These are phyloP conservation scores for Pachliopta kotzebuea DNA, from an alignment of 2,888 invertebrate species.

Conservation along the genomic window DNA sequence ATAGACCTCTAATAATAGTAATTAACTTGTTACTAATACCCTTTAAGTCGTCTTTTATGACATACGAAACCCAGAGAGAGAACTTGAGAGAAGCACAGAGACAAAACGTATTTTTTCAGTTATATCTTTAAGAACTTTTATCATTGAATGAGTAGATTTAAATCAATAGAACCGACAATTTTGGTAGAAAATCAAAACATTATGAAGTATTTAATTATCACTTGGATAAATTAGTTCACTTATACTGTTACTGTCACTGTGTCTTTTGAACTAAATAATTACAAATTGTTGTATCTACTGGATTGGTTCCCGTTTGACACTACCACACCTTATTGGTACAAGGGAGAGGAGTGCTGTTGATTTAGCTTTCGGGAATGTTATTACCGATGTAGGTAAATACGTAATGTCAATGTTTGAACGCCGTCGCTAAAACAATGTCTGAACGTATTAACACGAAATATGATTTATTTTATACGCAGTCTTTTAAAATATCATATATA, in stretches of 20 bases:
- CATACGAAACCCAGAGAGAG: too few species aligned
- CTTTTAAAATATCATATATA: neutral
- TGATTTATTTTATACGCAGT: neutral
- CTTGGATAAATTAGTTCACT: too few species aligned
- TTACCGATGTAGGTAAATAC: constrained; percentile 20
- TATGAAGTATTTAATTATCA: too few species aligned
- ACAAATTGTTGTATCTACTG: constrained; percentile 7
- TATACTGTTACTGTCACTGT: neutral
- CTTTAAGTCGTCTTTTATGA: too few species aligned
- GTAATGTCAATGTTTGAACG: constrained; percentile 14
- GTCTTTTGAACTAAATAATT: neutral
- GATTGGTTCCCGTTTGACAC: constrained; percentile 15
- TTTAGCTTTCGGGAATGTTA: constrained; percentile 24
- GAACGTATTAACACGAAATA: constrained; percentile 87
- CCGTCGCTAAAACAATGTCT: constrained; percentile 40
- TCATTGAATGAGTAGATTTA: too few species aligned
- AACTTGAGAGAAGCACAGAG: too few species aligned
- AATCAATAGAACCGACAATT: too few species aligned
- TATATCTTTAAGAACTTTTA: too few species aligned
- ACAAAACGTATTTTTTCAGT: too few species aligned
- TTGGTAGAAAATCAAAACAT: neutral
- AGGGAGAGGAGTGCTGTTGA: constrained; percentile 9
- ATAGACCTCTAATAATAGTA: too few species aligned
- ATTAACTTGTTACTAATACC: too few species aligned
- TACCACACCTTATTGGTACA: constrained; percentile 17